Evolutionary conservation across 2,797 vertebrate genomes (phyloP).

Genomic region (Lutra lutra): DNA sequence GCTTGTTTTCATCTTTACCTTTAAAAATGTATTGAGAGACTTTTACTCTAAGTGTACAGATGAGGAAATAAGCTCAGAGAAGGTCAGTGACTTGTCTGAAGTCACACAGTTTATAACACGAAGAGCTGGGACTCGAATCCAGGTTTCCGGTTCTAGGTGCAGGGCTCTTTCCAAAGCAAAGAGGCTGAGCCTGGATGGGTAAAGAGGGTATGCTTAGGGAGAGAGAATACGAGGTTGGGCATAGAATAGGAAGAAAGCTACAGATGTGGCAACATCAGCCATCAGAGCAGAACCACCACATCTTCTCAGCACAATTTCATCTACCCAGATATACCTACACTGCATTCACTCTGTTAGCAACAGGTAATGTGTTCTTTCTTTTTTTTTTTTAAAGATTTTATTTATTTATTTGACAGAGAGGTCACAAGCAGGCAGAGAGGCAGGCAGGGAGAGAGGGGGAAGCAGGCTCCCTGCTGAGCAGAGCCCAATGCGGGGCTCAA

Average conservation of each 20-base stretch:
- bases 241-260: not conserved
- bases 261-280: not conserved
- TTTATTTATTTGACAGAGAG: no score
- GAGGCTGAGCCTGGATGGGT: not conserved
- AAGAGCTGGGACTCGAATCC: not conserved
- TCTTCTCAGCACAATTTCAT: not conserved
- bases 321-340: not conserved
- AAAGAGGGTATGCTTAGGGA: not conserved
- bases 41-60: not conserved
- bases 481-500: no score
- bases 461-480: no score
- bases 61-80: not conserved
- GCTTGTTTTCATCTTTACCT: not conserved
- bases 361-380: not conserved
- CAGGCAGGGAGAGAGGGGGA: no score
- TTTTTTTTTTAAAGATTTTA: no score
- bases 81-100: not conserved
- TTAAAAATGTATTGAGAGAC: not conserved
- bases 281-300: not conserved
- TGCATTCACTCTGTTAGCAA: not conserved
- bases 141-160: not conserved
- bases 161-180: conserved; percentile 14
- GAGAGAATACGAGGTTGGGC: not conserved
- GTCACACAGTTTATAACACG: not conserved
- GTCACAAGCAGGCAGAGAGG: no score